Base-by-base conservation (phyloP, 2,113 vertebrate genomes). In the Cololabis saira region DNA sequence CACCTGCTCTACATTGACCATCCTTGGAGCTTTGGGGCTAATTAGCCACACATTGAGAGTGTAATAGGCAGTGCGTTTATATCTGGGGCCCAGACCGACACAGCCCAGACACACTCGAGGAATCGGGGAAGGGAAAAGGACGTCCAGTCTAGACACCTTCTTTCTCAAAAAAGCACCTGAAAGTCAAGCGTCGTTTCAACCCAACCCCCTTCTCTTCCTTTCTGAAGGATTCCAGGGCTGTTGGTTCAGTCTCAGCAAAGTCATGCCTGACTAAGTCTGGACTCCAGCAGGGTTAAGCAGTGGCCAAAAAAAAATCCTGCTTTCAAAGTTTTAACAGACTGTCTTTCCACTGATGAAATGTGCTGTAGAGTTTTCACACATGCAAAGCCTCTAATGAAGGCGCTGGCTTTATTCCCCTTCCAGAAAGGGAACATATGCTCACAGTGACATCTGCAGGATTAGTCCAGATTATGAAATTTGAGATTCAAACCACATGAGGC, bases 1-100 rank as follows among this genome's bases (percentile, higher is more conserved):
- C 90, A 92, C 90, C 91, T 92, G 90, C 75, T 87, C 67, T 27
- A 74, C 74, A 70, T 81, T 70, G 81, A 78, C 78, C 66, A 74
- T 84, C 78, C 66, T 55, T 55, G 47, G 27, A 76, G 76, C 59
- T 59, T 67, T 74, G 76, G 24, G 83, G 79, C 57, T 75, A 84
- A 87, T 90, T 80, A 86, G 58, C 55, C 65, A 51, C 82, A 80
- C 79, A 81, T 43, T 43, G 58, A 74, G 70, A 14, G 48, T 19
- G 24, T 43, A 54, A 44, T 14, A 60, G 49, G 43, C 12, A 33
- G 12, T 16, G 15, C 13, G 12, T n/a, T 62, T 58, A 51, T 68
- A 57, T 75, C 58, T 41, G 59, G 60, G 67, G 61, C 56, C 54
- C 76, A 81, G 75, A 78, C 53, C 45, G 1, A 47, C 45, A 47